These are phyloP conservation scores for Drosophila mercatorum DNA, from an alignment of 2,888 invertebrate genomes.

Conservation along the genomic window DNA sequence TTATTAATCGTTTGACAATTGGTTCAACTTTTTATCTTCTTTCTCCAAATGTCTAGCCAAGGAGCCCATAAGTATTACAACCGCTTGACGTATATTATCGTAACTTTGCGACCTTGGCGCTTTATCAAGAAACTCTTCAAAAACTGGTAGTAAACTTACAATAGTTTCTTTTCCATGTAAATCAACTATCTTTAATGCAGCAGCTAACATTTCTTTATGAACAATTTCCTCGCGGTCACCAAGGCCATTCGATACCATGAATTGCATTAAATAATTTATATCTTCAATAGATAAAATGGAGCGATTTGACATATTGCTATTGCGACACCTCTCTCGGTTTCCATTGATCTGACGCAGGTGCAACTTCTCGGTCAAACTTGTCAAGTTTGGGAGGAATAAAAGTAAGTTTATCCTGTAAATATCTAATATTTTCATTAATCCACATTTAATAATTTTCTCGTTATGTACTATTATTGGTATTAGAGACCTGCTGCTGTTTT, in stretches of 20 bases:
- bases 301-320: constrained; percentile 92
- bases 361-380: constrained; percentile 95
- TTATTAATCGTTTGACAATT: constrained; percentile 95
- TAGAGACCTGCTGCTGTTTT: constrained; percentile 92
- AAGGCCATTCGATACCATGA: constrained; percentile 94
- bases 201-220: constrained; percentile 95
- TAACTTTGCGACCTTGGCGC: constrained; percentile 95
- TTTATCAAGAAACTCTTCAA: constrained; percentile 96
- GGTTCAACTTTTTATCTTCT: constrained; percentile 94
- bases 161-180: constrained; percentile 94
- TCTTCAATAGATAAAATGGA: constrained; percentile 87
- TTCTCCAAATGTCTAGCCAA: constrained; percentile 97
- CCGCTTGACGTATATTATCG: constrained; percentile 97
- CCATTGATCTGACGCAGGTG: constrained; percentile 95
- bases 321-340: constrained; percentile 95
- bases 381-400: constrained; percentile 94
- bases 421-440: constrained; percentile 88
- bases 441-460: constrained; percentile 85
- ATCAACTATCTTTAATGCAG: constrained; percentile 96
- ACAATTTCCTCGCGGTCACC: constrained; percentile 93
- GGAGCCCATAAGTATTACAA: constrained; percentile 98
- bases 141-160: constrained; percentile 93
- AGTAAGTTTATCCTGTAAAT: constrained; percentile 91
- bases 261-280: constrained; percentile 90
- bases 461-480: constrained; percentile 88